phyloP scores from a whole-genome alignment of 2,888 invertebrate genomes.

The Xanthostigma xanthostigma region DNA sequence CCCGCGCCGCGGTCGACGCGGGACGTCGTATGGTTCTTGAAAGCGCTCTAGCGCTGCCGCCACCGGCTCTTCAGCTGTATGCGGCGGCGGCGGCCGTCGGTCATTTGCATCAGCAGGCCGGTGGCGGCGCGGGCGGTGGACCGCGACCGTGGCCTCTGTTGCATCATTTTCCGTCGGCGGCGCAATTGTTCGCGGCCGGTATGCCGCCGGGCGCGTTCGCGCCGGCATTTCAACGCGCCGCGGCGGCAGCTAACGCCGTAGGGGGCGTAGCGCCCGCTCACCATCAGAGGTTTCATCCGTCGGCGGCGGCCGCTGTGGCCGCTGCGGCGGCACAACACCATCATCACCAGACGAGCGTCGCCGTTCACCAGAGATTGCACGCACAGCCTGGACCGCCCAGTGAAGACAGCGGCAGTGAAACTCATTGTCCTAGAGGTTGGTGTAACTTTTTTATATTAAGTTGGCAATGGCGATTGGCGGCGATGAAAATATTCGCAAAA shows the following conservation, averaged over 20 bases:
- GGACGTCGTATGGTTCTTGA: conserved; percentile 44
- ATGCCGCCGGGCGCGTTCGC: conserved; percentile 30
- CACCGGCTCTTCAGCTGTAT: conserved; percentile 54
- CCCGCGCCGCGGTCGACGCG: conserved; percentile 14
- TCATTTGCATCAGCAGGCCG: conserved; percentile 28
- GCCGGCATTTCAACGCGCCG: conserved; percentile 15
- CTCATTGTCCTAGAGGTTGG: conserved; percentile 27
- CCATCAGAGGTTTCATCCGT: conserved; percentile 5
- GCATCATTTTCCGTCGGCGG: conserved; percentile 32
- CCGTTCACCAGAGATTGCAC: conserved; percentile 1
- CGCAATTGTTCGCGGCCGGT: conserved; percentile 25
- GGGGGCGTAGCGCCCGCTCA: conserved; percentile 22
- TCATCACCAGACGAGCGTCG: conserved; percentile 4
- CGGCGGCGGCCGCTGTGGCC: conserved; percentile 10
- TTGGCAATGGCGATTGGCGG: neutral
- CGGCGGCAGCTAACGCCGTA: conserved; percentile 27
- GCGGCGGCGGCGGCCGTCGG: conserved; percentile 45
- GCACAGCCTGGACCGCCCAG: conserved; percentile 24
- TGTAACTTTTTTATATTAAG: neutral
- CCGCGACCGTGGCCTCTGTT: conserved; percentile 35
- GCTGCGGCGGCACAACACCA: conserved; percentile 3
- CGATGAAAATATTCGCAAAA: neutral
- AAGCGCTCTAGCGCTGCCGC: conserved; percentile 38
- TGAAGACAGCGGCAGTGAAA: conserved; percentile 31
- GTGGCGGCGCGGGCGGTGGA: conserved; percentile 12